Evolutionary conservation across 2,113 vertebrate species (phyloP), one percentile per base, ranked within the genome.

Genomic region (Pterocles burchelli): DNA sequence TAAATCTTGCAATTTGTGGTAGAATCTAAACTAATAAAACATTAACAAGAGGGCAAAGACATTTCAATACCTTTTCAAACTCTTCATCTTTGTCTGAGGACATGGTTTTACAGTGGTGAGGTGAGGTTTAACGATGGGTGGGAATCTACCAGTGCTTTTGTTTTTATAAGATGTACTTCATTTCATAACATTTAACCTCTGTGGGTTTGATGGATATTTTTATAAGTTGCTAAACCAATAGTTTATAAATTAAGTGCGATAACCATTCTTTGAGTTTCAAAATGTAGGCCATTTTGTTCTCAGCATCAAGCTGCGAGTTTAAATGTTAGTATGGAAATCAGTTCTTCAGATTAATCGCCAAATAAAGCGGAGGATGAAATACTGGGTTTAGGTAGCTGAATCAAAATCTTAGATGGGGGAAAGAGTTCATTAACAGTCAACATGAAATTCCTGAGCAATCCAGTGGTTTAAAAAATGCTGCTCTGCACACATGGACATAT

Each of bases 1-100:
- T 94, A 93, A 96, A 96, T 97, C 76, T 96, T 97, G 66, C 36
- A n/a, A 66, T 87, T 91, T 96, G 89, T 94, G 72, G 48, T 82
- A 77, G 49, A 93, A 89, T 89, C 79, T 94, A 67, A 96, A 86
- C 83, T 84, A 94, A 94, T 63, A 90, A 93, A 96, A 54, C 46
- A 65, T 95, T 67, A 73, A 92, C 89, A 93, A 90, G 48, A 86
- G 54, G 33, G 73, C 33, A 82, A 78, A 96, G 78, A 72, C 51
- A 72, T 86, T 80, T 63, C n/a, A 20, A 48, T 82, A 41, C 31
- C 48, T 63, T 79, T 88, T 58, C 51, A 46, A 85, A 46, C 36
- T 34, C 48, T 59, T 55, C 17, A 29, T 66, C 14, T 81, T 66
- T 66, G 10, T 66, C 25, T 29, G 57, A 89, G 41, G 49, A 68